Base-by-base conservation (phyloP, 2,113 vertebrate genomes). In the Rhinopomastus cyanomelas region DNA sequence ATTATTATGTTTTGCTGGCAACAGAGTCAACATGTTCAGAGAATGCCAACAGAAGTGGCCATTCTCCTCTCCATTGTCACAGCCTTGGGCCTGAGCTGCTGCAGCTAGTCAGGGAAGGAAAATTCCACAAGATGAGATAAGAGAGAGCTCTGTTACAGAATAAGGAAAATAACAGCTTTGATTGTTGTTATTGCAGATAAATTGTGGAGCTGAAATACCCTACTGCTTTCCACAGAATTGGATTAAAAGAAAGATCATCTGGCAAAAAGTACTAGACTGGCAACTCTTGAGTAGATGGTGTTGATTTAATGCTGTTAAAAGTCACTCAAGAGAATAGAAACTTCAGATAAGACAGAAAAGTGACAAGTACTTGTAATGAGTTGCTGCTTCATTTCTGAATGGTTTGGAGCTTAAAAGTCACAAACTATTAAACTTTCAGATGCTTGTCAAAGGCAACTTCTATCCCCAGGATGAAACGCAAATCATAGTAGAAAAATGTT, bases 171-270 rank as follows among this genome's bases (percentile, higher is more conserved):
- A 82, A 81, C 37, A 69, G 20, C 37, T 91, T 81, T 81, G 62
- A 81, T 85, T 84, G 71, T 29, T 94, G 72, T 79, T 87, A 73
- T 75, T 85, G 78, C 66, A 57, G 86, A 76, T 69, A 90, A 87
- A 94, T 59, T 90, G 59, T 48, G 62, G 34, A 86, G 67, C 42
- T 78, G 55, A 62, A 56, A 87, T n/a, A 76, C 19, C 56, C 81
- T 79, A 51, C 67, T 84, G 67, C 62, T 95, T 92, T 93, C 71
- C 56, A 82, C 74, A 85, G 65, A 91, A 89, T 88, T 57, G 89
- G 85, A 94, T 93, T 89, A 91, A 91, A 91, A 88, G 80, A 92
- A 83, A 89, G 84, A 92, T 95, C 62, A 76, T 88, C 92, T 93
- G 46, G 55, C 34, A 90, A 88, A 88, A 88, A 87, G 62, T 88